phyloP scores from a whole-genome alignment of 2,113 vertebrate species.

The Gracilinanus agilis region DNA sequence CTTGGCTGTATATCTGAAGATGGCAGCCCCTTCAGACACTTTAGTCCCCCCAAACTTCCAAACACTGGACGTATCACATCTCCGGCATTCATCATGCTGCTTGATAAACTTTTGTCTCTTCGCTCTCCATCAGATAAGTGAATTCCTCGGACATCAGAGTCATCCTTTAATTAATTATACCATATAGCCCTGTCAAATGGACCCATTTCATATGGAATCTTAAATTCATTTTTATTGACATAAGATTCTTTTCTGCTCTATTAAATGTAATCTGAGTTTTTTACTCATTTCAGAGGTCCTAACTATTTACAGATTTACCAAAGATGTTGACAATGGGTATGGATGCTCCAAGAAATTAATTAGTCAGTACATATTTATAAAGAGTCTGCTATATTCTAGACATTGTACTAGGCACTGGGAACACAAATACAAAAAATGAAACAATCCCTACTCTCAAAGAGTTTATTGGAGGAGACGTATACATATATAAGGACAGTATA shows the following conservation, averaged over 20 bases:
- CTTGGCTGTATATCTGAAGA: conserved; percentile 52
- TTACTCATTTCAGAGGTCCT: conserved; percentile 33
- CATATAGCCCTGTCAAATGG: conserved; percentile 52
- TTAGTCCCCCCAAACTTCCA: conserved; percentile 5
- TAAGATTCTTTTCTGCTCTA: conserved; percentile 23
- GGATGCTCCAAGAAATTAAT: neutral
- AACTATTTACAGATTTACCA: neutral
- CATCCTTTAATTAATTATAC: conserved; percentile 43
- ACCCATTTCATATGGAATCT: conserved; percentile 33
- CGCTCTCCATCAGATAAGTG: conserved; percentile 42
- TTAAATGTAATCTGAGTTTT: conserved; percentile 38
- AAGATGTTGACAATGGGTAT: neutral
- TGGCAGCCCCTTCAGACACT: conserved; percentile 22
- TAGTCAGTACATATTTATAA: neutral
- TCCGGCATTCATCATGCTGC: conserved; percentile 5
- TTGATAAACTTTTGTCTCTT: conserved; percentile 1
- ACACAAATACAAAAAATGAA: neutral
- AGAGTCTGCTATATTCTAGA: neutral
- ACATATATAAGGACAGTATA: neutral
- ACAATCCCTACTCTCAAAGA: conserved; percentile 1
- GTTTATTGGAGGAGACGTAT: neutral
- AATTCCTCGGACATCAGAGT: conserved; percentile 41
- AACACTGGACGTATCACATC: conserved; percentile 47
- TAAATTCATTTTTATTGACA: conserved; percentile 51
- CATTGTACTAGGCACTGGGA: neutral